A percentile compares a stretch with the other conserved stretches of the same genome.
Evolutionary conservation across 2,888 invertebrate genomes (phyloP).

Genomic region (Chymomyza fuscimana): DNA sequence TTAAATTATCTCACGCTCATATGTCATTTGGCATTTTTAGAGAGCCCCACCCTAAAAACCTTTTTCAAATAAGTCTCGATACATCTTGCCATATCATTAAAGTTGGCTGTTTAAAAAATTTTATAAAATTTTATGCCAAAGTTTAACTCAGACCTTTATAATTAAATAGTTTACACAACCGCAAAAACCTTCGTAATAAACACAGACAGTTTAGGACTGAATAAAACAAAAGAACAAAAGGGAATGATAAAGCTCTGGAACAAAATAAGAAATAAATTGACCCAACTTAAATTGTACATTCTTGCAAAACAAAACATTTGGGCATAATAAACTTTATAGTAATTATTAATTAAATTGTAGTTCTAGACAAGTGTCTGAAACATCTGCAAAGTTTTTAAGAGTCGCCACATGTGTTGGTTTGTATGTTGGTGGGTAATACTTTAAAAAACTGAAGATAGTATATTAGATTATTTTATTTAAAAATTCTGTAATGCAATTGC

Average conservation of each 20-base stretch:
- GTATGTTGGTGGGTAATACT: background rate
- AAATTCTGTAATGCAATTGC: too few species aligned
- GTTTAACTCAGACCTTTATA: constrained; percentile 1
- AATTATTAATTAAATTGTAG: background rate
- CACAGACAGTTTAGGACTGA: background rate
- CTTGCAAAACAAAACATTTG: background rate
- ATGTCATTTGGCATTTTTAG: background rate
- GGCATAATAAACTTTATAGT: background rate
- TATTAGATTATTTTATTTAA: too few species aligned
- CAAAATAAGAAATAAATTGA: background rate
- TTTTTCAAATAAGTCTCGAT: background rate
- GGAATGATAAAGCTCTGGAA: background rate
- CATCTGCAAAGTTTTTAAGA: background rate
- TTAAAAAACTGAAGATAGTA: too few species aligned
- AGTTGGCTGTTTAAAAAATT: background rate
- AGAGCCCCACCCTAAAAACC: background rate
- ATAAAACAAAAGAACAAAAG: constrained; percentile 2
- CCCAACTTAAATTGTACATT: background rate
- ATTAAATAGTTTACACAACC: constrained; percentile 1
- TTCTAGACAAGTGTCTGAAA: background rate
- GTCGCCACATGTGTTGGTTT: background rate
- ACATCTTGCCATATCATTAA: background rate
- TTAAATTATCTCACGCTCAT: background rate
- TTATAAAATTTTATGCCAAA: background rate
- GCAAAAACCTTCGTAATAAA: background rate